Conservation (phyloP, 2,113 vertebrate species). For the Chaetorhynchus papuensis region DNA sequence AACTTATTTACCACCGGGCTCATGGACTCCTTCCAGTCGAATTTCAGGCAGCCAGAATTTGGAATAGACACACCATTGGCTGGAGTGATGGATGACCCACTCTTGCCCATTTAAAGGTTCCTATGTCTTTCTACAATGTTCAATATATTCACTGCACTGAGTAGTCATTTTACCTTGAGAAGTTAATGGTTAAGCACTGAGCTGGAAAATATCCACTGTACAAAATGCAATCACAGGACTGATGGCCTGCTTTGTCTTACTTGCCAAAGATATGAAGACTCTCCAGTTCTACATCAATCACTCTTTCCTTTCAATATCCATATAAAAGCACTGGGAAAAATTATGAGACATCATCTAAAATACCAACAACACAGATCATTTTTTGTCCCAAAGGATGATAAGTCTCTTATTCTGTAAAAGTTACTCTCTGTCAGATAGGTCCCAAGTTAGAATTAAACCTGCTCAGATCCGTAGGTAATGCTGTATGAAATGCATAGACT, state of each 20-base stretch:
- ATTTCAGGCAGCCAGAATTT: not conserved
- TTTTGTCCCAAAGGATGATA: not conserved
- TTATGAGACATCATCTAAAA: not conserved
- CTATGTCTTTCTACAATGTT: not conserved
- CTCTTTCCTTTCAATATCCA: not conserved
- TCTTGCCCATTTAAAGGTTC: not conserved
- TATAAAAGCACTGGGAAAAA: not conserved
- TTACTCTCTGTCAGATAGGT: not conserved
- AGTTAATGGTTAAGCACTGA: conserved; percentile 47
- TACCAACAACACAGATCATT: not conserved
- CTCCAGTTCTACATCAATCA: conserved; percentile 28
- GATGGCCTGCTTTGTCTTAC: conserved; percentile 16
- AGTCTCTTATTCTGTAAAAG: not conserved
- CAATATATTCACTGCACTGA: not conserved
- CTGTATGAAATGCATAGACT: not conserved
- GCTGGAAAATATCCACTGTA: conserved; percentile 24
- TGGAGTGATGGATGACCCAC: conserved; percentile 7
- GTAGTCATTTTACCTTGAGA: conserved; percentile 48
- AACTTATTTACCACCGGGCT: not conserved
- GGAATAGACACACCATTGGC: not conserved
- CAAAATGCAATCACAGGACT: not conserved
- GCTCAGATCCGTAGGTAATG: not conserved
- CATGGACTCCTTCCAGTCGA: not conserved
- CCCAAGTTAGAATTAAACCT: not conserved
- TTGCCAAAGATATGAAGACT: conserved; percentile 14